Conservation (phyloP, 2,888 invertebrate species). For the Latrodectus hesperus region DNA sequence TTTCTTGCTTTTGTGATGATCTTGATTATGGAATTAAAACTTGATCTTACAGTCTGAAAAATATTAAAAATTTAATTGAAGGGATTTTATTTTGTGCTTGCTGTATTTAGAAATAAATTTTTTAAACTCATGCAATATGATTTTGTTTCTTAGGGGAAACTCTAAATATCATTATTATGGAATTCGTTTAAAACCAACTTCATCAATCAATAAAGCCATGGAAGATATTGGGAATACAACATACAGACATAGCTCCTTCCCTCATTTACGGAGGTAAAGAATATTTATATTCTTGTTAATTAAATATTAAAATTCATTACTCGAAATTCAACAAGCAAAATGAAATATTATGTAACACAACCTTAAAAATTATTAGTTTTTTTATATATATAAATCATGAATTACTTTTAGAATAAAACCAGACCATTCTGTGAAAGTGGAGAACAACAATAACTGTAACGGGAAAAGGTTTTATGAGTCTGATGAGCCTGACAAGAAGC, state of each 20-base stretch:
- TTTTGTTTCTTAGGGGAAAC: constrained; percentile 83
- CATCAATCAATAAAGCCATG: constrained; percentile 80
- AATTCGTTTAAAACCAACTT: constrained; percentile 94
- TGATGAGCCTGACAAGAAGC: constrained; percentile 67
- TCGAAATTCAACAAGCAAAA: too few species aligned
- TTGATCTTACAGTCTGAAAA: too few species aligned
- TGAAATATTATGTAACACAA: too few species aligned
- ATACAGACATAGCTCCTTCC: constrained; percentile 75
- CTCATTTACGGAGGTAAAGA: constrained; percentile 74
- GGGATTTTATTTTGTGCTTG: too few species aligned
- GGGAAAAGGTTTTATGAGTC: constrained; percentile 34
- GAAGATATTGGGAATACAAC: constrained; percentile 73
- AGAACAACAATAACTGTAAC: constrained; percentile 40
- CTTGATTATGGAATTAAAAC: too few species aligned
- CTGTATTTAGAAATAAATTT: too few species aligned
- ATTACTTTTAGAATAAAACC: constrained; percentile 34
- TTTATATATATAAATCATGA: too few species aligned
- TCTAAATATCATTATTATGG: constrained; percentile 99
- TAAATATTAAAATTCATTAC: too few species aligned
- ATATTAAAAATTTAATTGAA: too few species aligned
- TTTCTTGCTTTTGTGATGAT: too few species aligned
- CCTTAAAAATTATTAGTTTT: too few species aligned
- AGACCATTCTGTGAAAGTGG: constrained; percentile 37
- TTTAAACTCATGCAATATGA: too few species aligned
- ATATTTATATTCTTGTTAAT: not conserved